Base-by-base conservation (phyloP, 2,113 vertebrate genomes). In the Ictidomys tridecemlineatus region DNA sequence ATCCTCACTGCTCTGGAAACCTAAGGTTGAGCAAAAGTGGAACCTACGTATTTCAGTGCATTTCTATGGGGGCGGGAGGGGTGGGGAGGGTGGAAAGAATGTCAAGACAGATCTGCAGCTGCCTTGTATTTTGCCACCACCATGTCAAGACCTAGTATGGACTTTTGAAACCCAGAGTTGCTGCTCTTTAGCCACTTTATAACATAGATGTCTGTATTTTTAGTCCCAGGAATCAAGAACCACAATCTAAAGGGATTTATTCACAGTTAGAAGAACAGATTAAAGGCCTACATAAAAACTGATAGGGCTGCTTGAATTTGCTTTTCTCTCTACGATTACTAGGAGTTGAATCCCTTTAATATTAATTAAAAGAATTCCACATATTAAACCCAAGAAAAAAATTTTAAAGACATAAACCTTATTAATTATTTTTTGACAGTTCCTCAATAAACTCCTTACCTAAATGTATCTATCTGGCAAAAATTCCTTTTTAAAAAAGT, bases 191-290 rank as follows among this genome's bases (percentile, higher is more conserved):
- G 67, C 37, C 37, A 89, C 17, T 76, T 73, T 39, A 32, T 51
- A 63, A 91, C 4, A 20, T 7, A 72, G 4, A 72, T 63, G 42
- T 42, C 90, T 83, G 34, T 30, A 87, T 61, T 5, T 70, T 14
- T 65, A 73, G n/a, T 72, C 14, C 22, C 18, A 85, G 65, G 14
- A 74, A 70, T 20, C n/a, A 83, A 56, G 42, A 91, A 70, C 12
- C 37, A 79, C 13, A 32, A 32, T 73, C 42, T 58, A 13, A 45
- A 61, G n/a, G 39, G 32, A 76, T 88, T 88, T 70, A 84, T 63
- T 93, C n/a, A 17, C 74, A 84, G 51, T 86, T 73, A 77, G 13
- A 87, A 94, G 89, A 96, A 67, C 17, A 37, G 48, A 90, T 65
- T 42, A 87, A 87, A 79, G 20, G 4, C 8, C 13, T 91, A 53